Base-by-base conservation (phyloP, 2,113 vertebrate species). In the Octodon degus region DNA sequence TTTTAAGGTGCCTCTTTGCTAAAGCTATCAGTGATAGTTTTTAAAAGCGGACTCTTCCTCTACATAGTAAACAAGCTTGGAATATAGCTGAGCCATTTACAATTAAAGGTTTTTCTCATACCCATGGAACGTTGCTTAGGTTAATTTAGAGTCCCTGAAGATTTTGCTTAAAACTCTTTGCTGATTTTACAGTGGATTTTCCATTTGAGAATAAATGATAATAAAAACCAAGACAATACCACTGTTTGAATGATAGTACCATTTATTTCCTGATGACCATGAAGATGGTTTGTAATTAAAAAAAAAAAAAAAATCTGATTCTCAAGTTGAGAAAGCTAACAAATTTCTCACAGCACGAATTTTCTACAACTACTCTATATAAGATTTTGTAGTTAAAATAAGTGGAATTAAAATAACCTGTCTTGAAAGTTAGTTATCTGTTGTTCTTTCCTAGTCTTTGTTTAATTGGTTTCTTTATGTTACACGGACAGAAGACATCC, bases 281-380 rank as follows among this genome's bases (percentile, higher is more conserved):
- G 53, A 95, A 93, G 76, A 68, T 80, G 40, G n/a, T 32, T 95
- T 96, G 8, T 81, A 95, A 81, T 93, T 83, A 93, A 90, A 34
- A 81, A 70, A 91, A 43, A 91, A 43, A 43, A 43, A 94, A 88
- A 16, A 91, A 19, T 88, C 53, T 68, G 47, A 4, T 94, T 95
- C 67, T 95, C 58, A 95, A 89, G 53, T 40, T 84, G 68, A 94
- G 63, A 86, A 92, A 68, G 20, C 83, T 60, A 89, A 72, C 68
- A 94, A 68, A 27, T 93, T 95, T 30, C 47, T 7, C 20, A 91
- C 95, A 55, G 76, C 47, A 96, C 1, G 0, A 1, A 10, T 93
- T 96, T 93, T 93, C 76, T 96, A 60, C 32, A 70, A 24, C 68
- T 84, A 1, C 47, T 90, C 60, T 72, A 60, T 22, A 30, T 94